phyloP scores from a whole-genome alignment of 2,113 vertebrate species.

The Neodon shergylaensis region DNA sequence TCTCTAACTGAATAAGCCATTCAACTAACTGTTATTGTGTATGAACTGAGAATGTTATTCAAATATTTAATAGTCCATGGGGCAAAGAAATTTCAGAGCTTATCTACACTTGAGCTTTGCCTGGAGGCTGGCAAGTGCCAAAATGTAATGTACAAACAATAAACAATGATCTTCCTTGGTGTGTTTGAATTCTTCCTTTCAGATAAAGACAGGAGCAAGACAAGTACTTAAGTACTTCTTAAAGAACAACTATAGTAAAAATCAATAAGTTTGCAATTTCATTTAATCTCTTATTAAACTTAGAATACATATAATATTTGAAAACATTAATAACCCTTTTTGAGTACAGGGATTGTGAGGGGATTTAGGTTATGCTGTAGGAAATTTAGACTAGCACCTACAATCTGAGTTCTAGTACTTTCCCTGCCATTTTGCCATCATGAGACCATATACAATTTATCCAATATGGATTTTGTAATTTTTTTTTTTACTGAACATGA shows the following conservation, averaged over 20 bases:
- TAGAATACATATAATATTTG: background rate
- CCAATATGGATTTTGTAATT: background rate
- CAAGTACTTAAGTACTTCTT: slow-evolving; percentile 6
- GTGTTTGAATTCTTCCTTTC: background rate
- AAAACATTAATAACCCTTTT: background rate
- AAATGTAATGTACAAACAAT: background rate
- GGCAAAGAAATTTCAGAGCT: background rate
- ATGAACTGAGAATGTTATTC: background rate
- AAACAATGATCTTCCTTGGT: background rate
- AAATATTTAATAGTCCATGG: background rate
- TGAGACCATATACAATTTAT: background rate
- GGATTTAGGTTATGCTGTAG: background rate
- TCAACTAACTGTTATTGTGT: background rate
- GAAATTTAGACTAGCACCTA: background rate
- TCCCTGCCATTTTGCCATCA: background rate
- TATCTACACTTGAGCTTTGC: background rate
- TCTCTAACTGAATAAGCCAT: background rate
- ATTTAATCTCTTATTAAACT: background rate
- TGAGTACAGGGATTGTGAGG: background rate
- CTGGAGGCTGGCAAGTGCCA: background rate
- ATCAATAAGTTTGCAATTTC: background rate
- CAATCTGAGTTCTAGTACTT: background rate
- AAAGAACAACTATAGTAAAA: background rate
- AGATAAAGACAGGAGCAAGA: background rate
- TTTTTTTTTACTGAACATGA: slow-evolving; percentile 10